phyloP scores from a whole-genome alignment of 2,888 invertebrate species.

The Endotricha flammealis region DNA sequence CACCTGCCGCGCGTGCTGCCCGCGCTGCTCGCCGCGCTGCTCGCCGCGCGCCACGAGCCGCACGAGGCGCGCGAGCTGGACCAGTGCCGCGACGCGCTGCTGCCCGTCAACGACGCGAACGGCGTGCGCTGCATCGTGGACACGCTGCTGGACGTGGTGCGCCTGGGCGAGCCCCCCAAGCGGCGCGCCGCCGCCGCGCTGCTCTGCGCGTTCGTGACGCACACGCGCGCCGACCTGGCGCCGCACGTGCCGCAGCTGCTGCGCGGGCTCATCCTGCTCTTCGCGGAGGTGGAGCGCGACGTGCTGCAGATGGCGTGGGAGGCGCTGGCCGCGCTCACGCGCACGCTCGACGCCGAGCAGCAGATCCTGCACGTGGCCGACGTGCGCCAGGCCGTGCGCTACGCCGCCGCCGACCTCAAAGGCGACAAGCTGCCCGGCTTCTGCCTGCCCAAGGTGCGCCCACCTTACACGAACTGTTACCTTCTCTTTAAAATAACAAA shows the following conservation, averaged over 20 bases:
- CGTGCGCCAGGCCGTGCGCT: slow-evolving; percentile 94
- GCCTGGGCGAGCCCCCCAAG: slow-evolving; percentile 77
- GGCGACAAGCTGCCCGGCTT: slow-evolving; percentile 92
- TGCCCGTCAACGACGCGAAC: slow-evolving; percentile 92
- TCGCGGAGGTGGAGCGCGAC: slow-evolving; percentile 88
- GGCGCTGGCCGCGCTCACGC: slow-evolving; percentile 91
- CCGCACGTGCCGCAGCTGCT: slow-evolving; percentile 93
- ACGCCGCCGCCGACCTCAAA: slow-evolving; percentile 91
- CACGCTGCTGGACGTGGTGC: slow-evolving; percentile 82
- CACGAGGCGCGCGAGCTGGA: slow-evolving; percentile 87
- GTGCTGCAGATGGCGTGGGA: slow-evolving; percentile 90
- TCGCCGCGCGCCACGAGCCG: slow-evolving; percentile 81
- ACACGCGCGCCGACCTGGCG: slow-evolving; percentile 91
- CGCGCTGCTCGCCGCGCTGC: slow-evolving; percentile 88
- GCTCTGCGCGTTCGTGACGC: slow-evolving; percentile 92
- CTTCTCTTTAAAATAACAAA: not conserved
- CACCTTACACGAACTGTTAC: not conserved
- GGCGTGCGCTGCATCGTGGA: slow-evolving; percentile 93
- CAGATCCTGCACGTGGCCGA: slow-evolving; percentile 93
- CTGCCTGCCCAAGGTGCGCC: slow-evolving; percentile 88
- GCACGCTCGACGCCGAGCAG: slow-evolving; percentile 89
- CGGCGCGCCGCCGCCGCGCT: slow-evolving; percentile 92
- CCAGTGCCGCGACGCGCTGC: slow-evolving; percentile 94
- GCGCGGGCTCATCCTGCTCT: slow-evolving; percentile 90
- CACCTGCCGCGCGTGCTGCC: slow-evolving; percentile 95